A percentile compares a stretch with the other conserved stretches of the same genome.
phyloP scores from a whole-genome alignment of 2,797 vertebrate genomes.

The Menidia menidia region DNA sequence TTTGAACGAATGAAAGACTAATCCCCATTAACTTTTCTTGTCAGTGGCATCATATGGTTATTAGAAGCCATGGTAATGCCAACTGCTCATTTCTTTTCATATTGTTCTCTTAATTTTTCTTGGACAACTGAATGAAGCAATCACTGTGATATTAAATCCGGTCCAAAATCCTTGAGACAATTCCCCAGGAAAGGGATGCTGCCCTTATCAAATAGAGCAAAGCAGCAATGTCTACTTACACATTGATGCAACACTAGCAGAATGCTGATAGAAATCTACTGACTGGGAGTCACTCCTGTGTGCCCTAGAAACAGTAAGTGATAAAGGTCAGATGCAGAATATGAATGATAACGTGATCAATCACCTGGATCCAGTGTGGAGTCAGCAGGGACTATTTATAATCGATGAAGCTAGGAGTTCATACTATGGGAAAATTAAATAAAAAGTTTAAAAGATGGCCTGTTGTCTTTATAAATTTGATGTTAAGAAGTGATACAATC shows the following conservation, averaged over 20 bases:
- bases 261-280: slow-evolving; percentile 51
- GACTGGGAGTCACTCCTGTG: slow-evolving; percentile 18
- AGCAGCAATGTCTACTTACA: slow-evolving; percentile 33
- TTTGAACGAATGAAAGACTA: slow-evolving; percentile 16
- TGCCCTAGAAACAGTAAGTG: slow-evolving; percentile 28
- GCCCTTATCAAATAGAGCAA: slow-evolving; percentile 52
- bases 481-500: not conserved
- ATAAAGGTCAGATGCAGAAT: slow-evolving; percentile 49
- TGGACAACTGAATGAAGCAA: slow-evolving; percentile 29
- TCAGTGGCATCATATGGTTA: slow-evolving; percentile 4
- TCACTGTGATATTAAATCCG: slow-evolving; percentile 29
- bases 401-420: slow-evolving; percentile 33
- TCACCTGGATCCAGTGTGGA: slow-evolving; percentile 34
- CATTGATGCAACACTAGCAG: slow-evolving; percentile 43
- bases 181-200: slow-evolving; percentile 27
- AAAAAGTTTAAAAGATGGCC: slow-evolving; percentile 15
- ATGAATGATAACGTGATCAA: slow-evolving; percentile 41
- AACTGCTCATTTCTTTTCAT: not conserved
- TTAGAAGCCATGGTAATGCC: slow-evolving; percentile 10
- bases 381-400: slow-evolving; percentile 20
- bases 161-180: slow-evolving; percentile 38
- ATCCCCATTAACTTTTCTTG: slow-evolving; percentile 5
- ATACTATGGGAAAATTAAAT: slow-evolving; percentile 9
- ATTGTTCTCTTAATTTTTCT: slow-evolving; percentile 14
- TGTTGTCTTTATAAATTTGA: slow-evolving; percentile 16